phyloP scores from a whole-genome alignment of 2,888 invertebrate species.

The Sinohyriopsis cumingii region DNA sequence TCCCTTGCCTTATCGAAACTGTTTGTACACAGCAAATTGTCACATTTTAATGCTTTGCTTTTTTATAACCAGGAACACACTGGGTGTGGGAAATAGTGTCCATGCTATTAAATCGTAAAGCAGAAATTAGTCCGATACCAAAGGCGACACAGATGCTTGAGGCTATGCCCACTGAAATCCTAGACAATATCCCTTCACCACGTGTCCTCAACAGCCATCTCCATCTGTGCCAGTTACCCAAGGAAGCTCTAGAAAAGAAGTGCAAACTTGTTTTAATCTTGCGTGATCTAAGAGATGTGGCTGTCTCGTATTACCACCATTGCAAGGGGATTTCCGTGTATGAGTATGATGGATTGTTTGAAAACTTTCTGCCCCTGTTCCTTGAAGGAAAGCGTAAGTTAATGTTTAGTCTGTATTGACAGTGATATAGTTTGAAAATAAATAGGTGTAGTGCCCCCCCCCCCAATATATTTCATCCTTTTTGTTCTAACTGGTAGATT shows the following conservation, averaged over 20 bases:
- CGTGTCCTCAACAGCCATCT: slow-evolving; percentile 28
- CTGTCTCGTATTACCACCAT: slow-evolving; percentile 32
- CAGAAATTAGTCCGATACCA: slow-evolving; percentile 9
- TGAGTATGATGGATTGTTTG: slow-evolving; percentile 40
- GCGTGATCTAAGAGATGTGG: slow-evolving; percentile 34
- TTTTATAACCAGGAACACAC: slow-evolving; percentile 22
- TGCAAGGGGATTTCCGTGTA: slow-evolving; percentile 18
- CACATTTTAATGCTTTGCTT: background rate
- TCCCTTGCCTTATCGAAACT: too few species aligned
- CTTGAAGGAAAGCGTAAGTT: slow-evolving; percentile 36
- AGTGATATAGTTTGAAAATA: too few species aligned
- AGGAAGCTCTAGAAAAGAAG: slow-evolving; percentile 21
- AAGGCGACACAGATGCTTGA: slow-evolving; percentile 22
- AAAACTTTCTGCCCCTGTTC: slow-evolving; percentile 35
- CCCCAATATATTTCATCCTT: too few species aligned
- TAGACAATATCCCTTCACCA: slow-evolving; percentile 18
- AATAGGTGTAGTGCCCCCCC: too few species aligned
- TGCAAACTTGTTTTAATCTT: slow-evolving; percentile 23
- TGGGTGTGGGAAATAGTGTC: slow-evolving; percentile 31
- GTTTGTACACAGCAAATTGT: too few species aligned
- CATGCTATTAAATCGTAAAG: slow-evolving; percentile 20
- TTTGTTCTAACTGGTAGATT: too few species aligned
- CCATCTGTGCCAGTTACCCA: slow-evolving; percentile 16
- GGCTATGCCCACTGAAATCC: slow-evolving; percentile 14
- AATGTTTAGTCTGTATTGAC: too few species aligned